Base-by-base conservation (phyloP, 2,888 invertebrate genomes). In the Tryphoninae sp. region DNA sequence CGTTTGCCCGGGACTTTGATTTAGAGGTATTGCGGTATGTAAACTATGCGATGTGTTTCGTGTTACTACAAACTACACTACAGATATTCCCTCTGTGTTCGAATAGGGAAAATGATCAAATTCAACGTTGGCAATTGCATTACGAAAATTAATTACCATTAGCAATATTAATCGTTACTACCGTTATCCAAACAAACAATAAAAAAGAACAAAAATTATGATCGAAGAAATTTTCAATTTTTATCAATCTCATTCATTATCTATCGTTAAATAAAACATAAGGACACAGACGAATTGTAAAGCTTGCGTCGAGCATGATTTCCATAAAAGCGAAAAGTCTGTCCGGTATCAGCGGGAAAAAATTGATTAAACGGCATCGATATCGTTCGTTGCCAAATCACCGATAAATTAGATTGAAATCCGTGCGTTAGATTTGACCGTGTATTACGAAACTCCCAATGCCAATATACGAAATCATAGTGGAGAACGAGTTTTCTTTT, bases 391-490 rank as follows among this genome's bases (percentile, higher is more conserved):
- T 9, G 45, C 51, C 59, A 11, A 40, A 62, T 55, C 22, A 23
- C 61, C 51, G 59, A 23, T 51, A 72, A 73, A 72, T 67, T 72
- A 19, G 62, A 79, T 74, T 62, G 67, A 45, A 62, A 68, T 42
- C 26, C 62, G 33, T 6, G 13, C 49, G 22, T 71, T 76, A 53
- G 65, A 61, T 72, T 42, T 42, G 59, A 59, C 40, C 64, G 51
- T 45, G 75, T 40, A 8, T 73, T 51, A 59, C n/a, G 68, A 62
- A 59, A 75, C 45, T 69, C 11, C 59, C 22, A 59, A 23, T 9
- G 4, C 26, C 45, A 53, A 76, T 62, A 67, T 61, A 42, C 59
- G 61, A 77, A 55, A 26, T 13, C 45, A 22, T 65, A 42, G 59
- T 33, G 19, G 23, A 45, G 33, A 8, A 6, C 11, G 22, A 58